These are phyloP conservation scores for Acanthiza pusilla DNA, from an alignment of 2,797 vertebrate species.

Conservation along the genomic window DNA sequence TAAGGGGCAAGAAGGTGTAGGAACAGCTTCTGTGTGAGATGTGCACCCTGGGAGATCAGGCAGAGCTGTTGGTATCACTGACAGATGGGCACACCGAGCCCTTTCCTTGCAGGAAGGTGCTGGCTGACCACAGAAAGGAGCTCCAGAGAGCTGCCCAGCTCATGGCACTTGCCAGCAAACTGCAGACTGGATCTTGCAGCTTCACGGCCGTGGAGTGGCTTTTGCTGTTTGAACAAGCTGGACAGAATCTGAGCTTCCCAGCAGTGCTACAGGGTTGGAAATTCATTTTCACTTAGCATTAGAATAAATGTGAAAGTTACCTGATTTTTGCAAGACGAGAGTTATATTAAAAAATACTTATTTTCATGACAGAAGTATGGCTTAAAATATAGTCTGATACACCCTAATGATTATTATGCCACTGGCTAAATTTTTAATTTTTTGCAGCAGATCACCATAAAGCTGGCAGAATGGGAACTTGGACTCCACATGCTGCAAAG, in stretches of 20 bases:
- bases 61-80: not conserved
- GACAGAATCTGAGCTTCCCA: not conserved
- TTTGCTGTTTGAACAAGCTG: fast-evolving
- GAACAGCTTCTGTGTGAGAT: not conserved
- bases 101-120: not conserved
- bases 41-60: not conserved
- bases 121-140: not conserved
- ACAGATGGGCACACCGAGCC: not conserved
- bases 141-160: not conserved
- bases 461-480: not conserved
- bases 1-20: not conserved
- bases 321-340: not conserved
- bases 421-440: not conserved
- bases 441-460: not conserved
- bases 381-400: not conserved
- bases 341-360: not conserved
- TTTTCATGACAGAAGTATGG: not conserved
- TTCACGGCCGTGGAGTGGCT: not conserved
- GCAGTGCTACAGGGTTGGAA: not conserved
- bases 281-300: not conserved
- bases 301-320: not conserved
- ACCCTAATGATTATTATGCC: not conserved
- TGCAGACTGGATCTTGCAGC: not conserved
- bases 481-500: not conserved
- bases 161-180: not conserved